These are phyloP conservation scores for Lasioglossum vierecki DNA, from an alignment of 2,888 invertebrate species.

Conservation along the genomic window DNA sequence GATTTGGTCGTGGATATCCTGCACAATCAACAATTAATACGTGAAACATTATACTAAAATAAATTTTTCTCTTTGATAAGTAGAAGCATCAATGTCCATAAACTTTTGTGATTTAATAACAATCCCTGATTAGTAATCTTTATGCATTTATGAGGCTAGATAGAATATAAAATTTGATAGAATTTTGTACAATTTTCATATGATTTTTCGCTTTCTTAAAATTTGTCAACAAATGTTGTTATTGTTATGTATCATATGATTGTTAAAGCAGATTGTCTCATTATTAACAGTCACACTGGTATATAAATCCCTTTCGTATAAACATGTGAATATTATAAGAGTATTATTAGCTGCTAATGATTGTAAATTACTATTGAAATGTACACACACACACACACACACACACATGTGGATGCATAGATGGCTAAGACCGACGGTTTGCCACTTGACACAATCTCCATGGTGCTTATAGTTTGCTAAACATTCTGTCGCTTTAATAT, in stretches of 20 bases:
- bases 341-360: not conserved
- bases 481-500: conserved; percentile 13
- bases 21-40: conserved; percentile 55
- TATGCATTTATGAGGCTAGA: too few species aligned
- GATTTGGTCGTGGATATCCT: conserved; percentile 74
- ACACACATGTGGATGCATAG: not conserved
- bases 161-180: too few species aligned
- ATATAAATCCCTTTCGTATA: not conserved
- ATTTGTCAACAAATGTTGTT: too few species aligned
- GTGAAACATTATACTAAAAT: conserved; percentile 29
- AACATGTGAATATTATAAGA: conserved; percentile 13
- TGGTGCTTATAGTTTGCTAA: conserved; percentile 36
- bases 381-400: not conserved
- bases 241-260: too few species aligned
- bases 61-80: conserved; percentile 8
- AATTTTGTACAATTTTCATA: too few species aligned
- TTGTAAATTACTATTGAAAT: not conserved
- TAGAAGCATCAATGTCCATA: conserved; percentile 38
- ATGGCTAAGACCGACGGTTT: conserved; percentile 28
- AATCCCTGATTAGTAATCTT: conserved; percentile 38
- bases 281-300: not conserved
- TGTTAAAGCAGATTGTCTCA: too few species aligned
- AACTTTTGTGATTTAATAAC: conserved; percentile 51
- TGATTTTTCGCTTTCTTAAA: too few species aligned
- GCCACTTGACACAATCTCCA: conserved; percentile 43